Evolutionary conservation across 2,797 vertebrate genomes (phyloP).

Genomic region (Mormyrops boulengeri): DNA sequence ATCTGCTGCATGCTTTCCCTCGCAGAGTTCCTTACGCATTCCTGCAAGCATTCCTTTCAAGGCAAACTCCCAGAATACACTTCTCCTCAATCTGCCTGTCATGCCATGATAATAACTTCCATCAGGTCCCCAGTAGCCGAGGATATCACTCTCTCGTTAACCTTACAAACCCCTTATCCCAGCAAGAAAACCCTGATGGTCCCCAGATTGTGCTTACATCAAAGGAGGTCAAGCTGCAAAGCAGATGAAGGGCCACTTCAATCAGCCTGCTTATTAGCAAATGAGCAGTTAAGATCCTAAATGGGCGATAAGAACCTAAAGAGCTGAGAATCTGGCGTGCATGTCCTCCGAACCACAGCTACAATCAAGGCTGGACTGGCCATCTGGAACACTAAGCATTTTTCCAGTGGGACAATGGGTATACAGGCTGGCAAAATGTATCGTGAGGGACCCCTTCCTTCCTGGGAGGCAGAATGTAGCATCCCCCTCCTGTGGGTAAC

Average conservation of each 20-base stretch:
- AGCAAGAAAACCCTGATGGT: background rate
- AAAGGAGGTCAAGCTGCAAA: background rate
- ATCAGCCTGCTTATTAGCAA: slow-evolving; percentile 8
- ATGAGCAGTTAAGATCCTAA: background rate
- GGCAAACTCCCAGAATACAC: slow-evolving; percentile 6
- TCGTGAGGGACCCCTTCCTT: background rate
- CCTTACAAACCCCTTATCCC: slow-evolving; percentile 3
- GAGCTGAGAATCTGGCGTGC: background rate
- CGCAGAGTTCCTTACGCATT: background rate
- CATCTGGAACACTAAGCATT: background rate
- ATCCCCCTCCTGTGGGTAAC: background rate
- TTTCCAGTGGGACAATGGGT: background rate
- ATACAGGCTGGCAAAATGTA: background rate
- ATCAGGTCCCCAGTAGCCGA: slow-evolving; percentile 20
- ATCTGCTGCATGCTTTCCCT: background rate
- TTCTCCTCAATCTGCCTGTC: background rate
- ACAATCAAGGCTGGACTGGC: background rate
- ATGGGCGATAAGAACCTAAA: background rate
- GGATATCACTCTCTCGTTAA: slow-evolving; percentile 10
- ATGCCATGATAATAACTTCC: background rate
- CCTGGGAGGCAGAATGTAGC: background rate
- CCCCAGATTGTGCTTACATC: background rate
- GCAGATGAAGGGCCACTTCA: background rate
- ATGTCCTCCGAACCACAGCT: background rate
- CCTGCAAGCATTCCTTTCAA: background rate